Base-by-base conservation (phyloP, 2,888 invertebrate species). In the Rutpela maculata region DNA sequence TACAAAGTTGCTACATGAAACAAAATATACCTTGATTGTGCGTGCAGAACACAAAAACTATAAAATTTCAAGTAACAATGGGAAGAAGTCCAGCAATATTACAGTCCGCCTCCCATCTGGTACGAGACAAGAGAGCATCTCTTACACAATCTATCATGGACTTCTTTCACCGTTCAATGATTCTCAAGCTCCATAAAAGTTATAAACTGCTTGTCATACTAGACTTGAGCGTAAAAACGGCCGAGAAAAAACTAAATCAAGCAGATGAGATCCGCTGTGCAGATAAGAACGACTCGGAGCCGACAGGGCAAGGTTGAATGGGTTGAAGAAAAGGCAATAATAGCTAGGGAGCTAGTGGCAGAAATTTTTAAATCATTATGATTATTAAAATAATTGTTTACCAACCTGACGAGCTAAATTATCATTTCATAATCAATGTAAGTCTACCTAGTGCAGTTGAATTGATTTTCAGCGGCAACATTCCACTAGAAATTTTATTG, bases 171-270 rank as follows among this genome's bases (percentile, higher is more conserved):
- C 71, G 69, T 77, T 57, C 55, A 59, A 57, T 57, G 69, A 59
- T 59, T 69, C 59, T n/a, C 69, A 31, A 38, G n/a, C 57, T 26
- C 59, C 69, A 69, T 59, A 77, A 78, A 73, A 43, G 67, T 72
- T 63, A 66, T 69, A 78, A 79, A 77, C 79, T 62, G 79, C 77
- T 71, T 74, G 77, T 78, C 80, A 78, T 78, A 70, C 59, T 55
- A 59, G 77, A 57, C 72, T 43, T 19, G 55, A 71, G 63, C 73
- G 72, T 55, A 68, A 26, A 68, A 71, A 56, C 65, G 63, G 56
- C 15, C 19, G 69, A 50, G 66, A 76, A 59, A 70, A 77, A 69
- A 75, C 96, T 96, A 88, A 6, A 38, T 19, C 69, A 19, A 12
- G 63, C 63, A 59, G 69, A 35, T 57, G 57, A 69, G 69, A 69